These are phyloP conservation scores for Dryoscopus gambensis DNA, from an alignment of 2,113 vertebrate genomes.

Conservation along the genomic window DNA sequence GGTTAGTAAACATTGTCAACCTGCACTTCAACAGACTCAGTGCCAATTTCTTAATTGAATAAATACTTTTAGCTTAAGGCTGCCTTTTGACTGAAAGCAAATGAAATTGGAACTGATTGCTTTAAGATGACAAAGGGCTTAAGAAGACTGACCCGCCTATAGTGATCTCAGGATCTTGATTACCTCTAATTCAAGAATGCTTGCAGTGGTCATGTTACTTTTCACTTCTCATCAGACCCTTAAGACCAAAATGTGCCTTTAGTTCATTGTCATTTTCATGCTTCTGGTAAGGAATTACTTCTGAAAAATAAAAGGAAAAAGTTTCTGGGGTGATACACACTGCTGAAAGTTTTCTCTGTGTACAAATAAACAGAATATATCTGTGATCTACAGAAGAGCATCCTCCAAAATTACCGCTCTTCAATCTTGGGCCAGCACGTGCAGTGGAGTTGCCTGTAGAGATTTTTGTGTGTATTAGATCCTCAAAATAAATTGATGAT, in stretches of 20 bases:
- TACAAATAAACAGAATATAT: not conserved
- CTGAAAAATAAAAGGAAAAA: too few relatives aligned
- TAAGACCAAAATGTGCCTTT: not conserved
- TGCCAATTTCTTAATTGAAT: not conserved
- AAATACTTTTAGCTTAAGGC: not conserved
- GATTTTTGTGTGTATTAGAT: not conserved
- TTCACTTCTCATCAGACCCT: not conserved
- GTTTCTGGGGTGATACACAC: not conserved
- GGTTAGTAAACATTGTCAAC: not conserved
- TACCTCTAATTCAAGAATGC: not conserved
- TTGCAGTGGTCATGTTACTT: not conserved
- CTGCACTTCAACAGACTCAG: not conserved
- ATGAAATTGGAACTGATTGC: not conserved
- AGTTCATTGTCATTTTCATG: not conserved
- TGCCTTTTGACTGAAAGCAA: not conserved
- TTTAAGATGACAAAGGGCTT: not conserved
- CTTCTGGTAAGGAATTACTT: not conserved
- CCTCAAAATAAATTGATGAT: not conserved
- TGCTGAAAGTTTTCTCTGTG: not conserved
- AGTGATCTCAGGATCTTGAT: not conserved
- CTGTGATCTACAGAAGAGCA: not conserved
- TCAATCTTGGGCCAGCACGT: fast-evolving
- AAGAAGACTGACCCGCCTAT: not conserved
- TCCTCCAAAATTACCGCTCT: not conserved
- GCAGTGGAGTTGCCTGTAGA: not conserved